Evolutionary conservation across 2,888 invertebrate species (phyloP).

Genomic region (Alloscopus bannaensis): DNA sequence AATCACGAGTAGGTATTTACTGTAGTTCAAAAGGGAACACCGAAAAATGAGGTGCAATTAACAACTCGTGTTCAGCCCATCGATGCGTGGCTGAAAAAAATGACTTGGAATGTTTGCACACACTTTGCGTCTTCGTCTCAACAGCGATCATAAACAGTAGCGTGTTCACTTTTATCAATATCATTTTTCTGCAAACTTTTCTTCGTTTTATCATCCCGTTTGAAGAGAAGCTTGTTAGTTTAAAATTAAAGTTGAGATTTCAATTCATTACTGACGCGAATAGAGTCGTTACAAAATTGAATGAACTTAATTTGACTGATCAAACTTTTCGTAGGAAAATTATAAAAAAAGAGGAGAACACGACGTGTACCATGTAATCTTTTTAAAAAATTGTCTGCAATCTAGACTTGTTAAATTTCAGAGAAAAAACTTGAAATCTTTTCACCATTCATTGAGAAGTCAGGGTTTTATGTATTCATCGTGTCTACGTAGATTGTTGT

Average conservation of each 20-base stretch:
- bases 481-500: not conserved
- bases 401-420: no score
- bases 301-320: no score
- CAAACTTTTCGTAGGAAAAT: constrained; percentile 1
- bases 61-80: not conserved
- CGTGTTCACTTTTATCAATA: no score
- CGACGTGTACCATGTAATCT: no score
- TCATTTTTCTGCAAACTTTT: not conserved
- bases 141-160: no score
- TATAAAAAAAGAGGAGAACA: not conserved
- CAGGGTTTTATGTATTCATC: not conserved
- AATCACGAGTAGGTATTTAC: not conserved
- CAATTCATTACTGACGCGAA: constrained; percentile 37
- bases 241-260: constrained; percentile 34
- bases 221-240: constrained; percentile 8
- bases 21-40: not conserved
- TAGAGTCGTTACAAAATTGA: no score
- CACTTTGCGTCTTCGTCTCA: no score
- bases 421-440: constrained; percentile 45
- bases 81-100: not conserved
- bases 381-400: no score
- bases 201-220: not conserved
- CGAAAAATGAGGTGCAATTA: constrained; percentile 3
- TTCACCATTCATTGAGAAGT: constrained; percentile 9
- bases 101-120: no score